Evolutionary conservation across 2,888 invertebrate genomes (phyloP), one percentile per base, ranked within the genome.

Genomic region (Xestia sexstrigata): DNA sequence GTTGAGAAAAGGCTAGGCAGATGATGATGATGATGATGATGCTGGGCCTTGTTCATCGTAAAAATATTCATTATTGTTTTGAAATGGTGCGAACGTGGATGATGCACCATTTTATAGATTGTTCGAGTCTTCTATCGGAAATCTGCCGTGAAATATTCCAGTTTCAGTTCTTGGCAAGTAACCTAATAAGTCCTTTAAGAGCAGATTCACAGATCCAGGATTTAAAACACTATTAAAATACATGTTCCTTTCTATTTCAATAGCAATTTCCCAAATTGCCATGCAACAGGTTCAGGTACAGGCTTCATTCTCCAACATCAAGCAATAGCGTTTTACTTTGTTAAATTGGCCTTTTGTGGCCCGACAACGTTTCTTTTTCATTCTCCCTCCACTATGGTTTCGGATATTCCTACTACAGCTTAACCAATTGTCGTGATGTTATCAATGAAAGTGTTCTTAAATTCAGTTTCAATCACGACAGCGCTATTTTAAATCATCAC

Each of bases 401-500:
- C 1, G n/a, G 13, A 55, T 1, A 8, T 42, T 7, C 6, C 7
- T 71, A 1, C 15, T 30, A 47, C n/a, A n/a, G 30, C 2, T 47
- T 26, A 5, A 6, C 9, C 7, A 23, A 71, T 17, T 35, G 9
- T 15, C 9, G 74, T 45, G 23, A 69, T 17, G 2, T 0, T 6
- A 20, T 9, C n/a, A 15, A 65, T 13, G 6, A n/a, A 35, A 35
- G 7, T 63, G n/a, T 9, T 20, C 15, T 65, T 11, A 30, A 55
- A 65, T 82, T n/a, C 23, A 47, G 8, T 60, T 65, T 30, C 20
- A n/a, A 66, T 60, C n/a, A 52, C 26, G 26, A 11, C 13, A 5
- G 15, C n/a, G 30, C 23, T 74, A 58, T 58, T 71, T n/a, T 66
- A n/a, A n/a, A 65, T 65, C 35, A 67, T 58, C 30, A 60, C 42